phyloP scores from a whole-genome alignment of 2,113 vertebrate species.

The Cyrtonyx montezumae region DNA sequence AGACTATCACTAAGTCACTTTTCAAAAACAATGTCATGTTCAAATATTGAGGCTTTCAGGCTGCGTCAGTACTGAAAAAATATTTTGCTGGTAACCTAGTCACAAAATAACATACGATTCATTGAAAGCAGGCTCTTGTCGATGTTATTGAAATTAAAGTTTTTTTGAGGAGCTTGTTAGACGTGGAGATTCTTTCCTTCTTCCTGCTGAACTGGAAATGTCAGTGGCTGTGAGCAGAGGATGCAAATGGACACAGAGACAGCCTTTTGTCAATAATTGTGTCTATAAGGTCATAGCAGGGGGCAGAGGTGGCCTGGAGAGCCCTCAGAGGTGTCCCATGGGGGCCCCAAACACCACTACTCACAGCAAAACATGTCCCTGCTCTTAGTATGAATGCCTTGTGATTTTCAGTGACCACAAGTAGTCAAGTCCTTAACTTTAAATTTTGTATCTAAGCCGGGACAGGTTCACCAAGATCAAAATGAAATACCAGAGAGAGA shows the following conservation, averaged over 20 bases:
- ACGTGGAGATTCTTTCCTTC: not conserved
- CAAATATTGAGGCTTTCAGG: not conserved
- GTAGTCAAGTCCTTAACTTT: slow-evolving; percentile 3
- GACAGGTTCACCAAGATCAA: slow-evolving; percentile 62
- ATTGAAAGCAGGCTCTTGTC: not conserved
- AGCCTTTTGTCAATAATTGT: not conserved
- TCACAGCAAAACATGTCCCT: not conserved
- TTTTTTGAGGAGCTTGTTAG: not conserved
- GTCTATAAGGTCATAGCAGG: not conserved
- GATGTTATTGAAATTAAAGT: not conserved
- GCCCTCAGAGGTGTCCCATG: not conserved
- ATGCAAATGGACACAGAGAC: not conserved
- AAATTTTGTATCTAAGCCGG: not conserved
- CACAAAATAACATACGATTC: not conserved
- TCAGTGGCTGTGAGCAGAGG: not conserved
- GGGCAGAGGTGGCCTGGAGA: not conserved
- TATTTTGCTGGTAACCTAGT: not conserved
- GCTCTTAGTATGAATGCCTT: slow-evolving; percentile 12
- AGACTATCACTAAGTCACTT: not conserved
- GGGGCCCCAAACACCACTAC: not conserved
- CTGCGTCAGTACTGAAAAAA: not conserved
- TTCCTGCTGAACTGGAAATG: not conserved
- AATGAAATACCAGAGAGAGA: not conserved
- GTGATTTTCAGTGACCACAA: slow-evolving; percentile 47
- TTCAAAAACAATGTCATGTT: not conserved